phyloP scores from a whole-genome alignment of 2,888 invertebrate species.

The Pandemis cinnamomeana region DNA sequence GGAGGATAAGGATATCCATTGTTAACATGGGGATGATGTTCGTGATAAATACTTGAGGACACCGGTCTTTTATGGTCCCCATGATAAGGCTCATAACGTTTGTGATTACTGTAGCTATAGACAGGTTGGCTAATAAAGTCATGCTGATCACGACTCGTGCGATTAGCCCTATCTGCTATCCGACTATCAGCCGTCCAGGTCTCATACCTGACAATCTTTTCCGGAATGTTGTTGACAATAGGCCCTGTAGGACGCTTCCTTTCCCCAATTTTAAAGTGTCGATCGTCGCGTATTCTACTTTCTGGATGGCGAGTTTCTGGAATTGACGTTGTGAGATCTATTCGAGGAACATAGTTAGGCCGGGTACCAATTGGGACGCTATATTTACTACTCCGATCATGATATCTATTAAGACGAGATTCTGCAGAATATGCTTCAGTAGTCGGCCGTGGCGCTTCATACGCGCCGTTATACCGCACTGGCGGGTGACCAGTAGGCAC shows the following conservation, averaged over 20 bases:
- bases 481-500: constrained; percentile 57
- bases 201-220: constrained; percentile 78
- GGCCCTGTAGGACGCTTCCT: constrained; percentile 74
- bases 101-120: constrained; percentile 76
- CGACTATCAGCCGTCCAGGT: constrained; percentile 76
- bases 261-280: constrained; percentile 74
- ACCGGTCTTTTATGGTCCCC: constrained; percentile 71
- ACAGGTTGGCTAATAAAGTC: constrained; percentile 77
- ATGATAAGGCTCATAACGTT: constrained; percentile 75
- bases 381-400: constrained; percentile 69
- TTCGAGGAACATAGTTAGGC: constrained; percentile 75
- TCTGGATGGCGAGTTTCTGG: constrained; percentile 68
- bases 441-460: constrained; percentile 62
- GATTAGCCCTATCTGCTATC: constrained; percentile 68
- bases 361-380: constrained; percentile 56
- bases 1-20: constrained; percentile 67
- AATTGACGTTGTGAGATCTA: constrained; percentile 75
- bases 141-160: constrained; percentile 72
- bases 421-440: constrained; percentile 67
- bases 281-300: constrained; percentile 71
- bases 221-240: constrained; percentile 79
- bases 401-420: constrained; percentile 68
- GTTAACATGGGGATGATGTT: constrained; percentile 61
- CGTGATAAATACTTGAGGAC: constrained; percentile 62
- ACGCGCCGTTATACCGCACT: constrained; percentile 69